A percentile compares a stretch with the other conserved stretches of the same genome.
These are phyloP conservation scores for Galbula dea DNA, from an alignment of 2,113 vertebrate genomes.

Conservation along the genomic window DNA sequence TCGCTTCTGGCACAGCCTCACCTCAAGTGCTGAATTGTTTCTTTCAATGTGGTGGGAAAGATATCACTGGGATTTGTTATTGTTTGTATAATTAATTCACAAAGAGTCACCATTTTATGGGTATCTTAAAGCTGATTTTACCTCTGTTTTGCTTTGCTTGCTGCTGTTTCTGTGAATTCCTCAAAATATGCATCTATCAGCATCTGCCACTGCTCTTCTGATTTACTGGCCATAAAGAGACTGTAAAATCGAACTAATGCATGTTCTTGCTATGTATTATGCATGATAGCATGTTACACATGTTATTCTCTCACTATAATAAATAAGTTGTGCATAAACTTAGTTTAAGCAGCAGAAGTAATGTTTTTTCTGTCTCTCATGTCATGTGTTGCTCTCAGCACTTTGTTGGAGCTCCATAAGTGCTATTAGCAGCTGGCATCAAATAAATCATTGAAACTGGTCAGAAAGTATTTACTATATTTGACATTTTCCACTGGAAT, in stretches of 20 bases:
- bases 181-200: not conserved
- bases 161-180: slow-evolving; percentile 15
- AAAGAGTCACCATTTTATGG: not conserved
- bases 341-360: not conserved
- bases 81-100: not conserved
- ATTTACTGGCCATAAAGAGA: slow-evolving; percentile 18
- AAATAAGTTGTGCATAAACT: not conserved
- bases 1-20: not conserved
- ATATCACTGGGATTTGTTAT: not conserved
- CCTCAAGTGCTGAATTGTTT: not conserved
- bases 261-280: slow-evolving; percentile 48
- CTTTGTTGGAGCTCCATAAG: not conserved
- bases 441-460: not conserved
- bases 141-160: not conserved
- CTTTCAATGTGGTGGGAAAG: not conserved
- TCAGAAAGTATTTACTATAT: not conserved
- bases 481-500: not conserved
- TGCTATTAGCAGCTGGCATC: not conserved
- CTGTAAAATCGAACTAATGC: slow-evolving; percentile 27
- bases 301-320: slow-evolving; percentile 7
- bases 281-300: slow-evolving; percentile 21
- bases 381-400: not conserved
- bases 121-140: slow-evolving; percentile 9
- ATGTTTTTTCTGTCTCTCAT: not conserved
- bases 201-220: not conserved